These are phyloP conservation scores for Silurus aristotelis DNA, from an alignment of 2,797 vertebrate genomes.

Conservation along the genomic window DNA sequence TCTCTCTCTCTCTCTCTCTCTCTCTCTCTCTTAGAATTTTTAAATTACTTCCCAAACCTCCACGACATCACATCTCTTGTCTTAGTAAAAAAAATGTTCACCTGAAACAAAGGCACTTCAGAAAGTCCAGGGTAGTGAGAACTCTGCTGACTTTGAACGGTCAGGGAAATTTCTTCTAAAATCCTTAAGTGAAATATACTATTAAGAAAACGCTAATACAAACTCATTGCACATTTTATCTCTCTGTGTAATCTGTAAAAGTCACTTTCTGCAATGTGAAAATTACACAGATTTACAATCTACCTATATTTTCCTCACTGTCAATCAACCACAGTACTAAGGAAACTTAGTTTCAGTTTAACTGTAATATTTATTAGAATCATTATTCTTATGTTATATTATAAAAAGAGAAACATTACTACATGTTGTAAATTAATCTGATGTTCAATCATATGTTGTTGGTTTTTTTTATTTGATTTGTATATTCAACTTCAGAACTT, in stretches of 20 bases:
- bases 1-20: conserved; percentile 31
- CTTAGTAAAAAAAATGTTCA: conserved; percentile 65
- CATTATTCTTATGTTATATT: no score
- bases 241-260: no score
- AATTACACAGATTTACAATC: no score
- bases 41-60: conserved; percentile 58
- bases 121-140: conserved; percentile 52
- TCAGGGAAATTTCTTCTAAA: conserved; percentile 70
- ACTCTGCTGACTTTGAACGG: conserved; percentile 67
- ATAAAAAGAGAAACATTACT: background rate
- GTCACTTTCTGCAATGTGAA: no score
- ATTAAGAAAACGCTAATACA: conserved; percentile 71
- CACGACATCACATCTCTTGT: conserved; percentile 56
- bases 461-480: conserved; percentile 53
- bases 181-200: conserved; percentile 73
- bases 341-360: no score
- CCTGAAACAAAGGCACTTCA: conserved; percentile 58
- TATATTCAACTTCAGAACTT: background rate
- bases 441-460: background rate
- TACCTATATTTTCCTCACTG: no score
- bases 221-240: no score
- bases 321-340: no score
- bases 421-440: background rate
- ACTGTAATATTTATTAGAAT: no score
- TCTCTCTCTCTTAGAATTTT: conserved; percentile 39